phyloP scores from a whole-genome alignment of 1,140 invertebrate genomes.

The Drosophila suzukii region DNA sequence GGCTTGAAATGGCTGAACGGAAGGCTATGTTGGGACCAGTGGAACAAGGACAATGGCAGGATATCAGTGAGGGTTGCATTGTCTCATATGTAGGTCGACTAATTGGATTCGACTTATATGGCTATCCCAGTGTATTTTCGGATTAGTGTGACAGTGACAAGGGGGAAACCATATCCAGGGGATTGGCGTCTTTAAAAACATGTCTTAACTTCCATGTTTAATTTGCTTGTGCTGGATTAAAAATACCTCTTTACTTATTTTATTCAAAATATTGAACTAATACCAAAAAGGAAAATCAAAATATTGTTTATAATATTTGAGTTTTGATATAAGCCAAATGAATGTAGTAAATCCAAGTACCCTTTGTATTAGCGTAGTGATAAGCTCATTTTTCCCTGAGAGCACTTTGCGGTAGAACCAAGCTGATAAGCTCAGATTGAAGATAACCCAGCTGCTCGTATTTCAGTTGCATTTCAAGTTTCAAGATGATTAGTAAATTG shows the following conservation, averaged over 20 bases:
- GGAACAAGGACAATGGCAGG: constrained; percentile 17
- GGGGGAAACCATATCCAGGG: not conserved
- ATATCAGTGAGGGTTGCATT: constrained; percentile 15
- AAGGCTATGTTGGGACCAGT: constrained; percentile 31
- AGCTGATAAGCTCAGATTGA: constrained; percentile 24
- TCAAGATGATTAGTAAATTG: constrained; percentile 11
- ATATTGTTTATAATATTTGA: too few relatives aligned
- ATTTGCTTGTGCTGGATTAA: not conserved
- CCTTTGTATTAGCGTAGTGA: not conserved
- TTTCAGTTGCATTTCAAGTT: constrained; percentile 23
- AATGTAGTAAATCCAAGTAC: not conserved
- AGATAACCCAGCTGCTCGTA: not conserved
- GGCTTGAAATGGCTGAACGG: constrained; percentile 15
- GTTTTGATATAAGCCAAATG: not conserved
- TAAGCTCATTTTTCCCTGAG: not conserved
- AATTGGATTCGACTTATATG: constrained; percentile 46
- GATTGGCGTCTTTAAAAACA: too few relatives aligned
- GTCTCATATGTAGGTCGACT: constrained; percentile 21
- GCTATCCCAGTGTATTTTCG: constrained; percentile 14
- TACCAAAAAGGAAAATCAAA: too few relatives aligned
- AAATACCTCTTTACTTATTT: too few relatives aligned
- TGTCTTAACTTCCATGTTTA: not conserved
- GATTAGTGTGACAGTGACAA: constrained; percentile 35
- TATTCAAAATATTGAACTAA: too few relatives aligned
- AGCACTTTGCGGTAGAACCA: not conserved